Evolutionary conservation across 2,888 invertebrate species (phyloP).

Genomic region (Lithophane socia): DNA sequence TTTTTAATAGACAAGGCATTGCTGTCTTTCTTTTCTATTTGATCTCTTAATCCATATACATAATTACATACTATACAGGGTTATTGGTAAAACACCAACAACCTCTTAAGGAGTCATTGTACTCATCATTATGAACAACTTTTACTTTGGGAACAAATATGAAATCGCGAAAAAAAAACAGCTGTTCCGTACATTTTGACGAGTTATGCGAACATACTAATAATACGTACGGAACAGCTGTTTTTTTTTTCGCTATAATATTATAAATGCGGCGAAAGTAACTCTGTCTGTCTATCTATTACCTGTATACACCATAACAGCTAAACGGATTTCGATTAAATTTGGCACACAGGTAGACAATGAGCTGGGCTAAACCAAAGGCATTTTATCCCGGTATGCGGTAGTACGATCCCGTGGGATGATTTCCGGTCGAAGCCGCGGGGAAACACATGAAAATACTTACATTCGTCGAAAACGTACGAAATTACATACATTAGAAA

Average conservation of each 20-base stretch:
- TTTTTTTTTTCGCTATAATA: too few relatives aligned
- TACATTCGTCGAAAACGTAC: background rate
- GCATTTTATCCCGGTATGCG: background rate
- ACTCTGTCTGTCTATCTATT: background rate
- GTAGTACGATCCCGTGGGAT: background rate
- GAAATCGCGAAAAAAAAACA: too few relatives aligned
- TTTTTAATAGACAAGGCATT: background rate
- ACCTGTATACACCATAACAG: background rate
- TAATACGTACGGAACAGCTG: too few relatives aligned
- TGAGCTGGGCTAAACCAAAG: background rate
- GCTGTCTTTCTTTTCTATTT: background rate
- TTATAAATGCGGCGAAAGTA: background rate
- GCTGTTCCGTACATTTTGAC: too few relatives aligned
- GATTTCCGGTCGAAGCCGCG: background rate
- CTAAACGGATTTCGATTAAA: background rate
- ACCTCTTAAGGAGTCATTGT: too few relatives aligned
- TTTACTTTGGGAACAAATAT: too few relatives aligned
- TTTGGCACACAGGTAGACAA: background rate
- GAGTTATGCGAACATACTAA: too few relatives aligned
- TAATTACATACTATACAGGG: too few relatives aligned
- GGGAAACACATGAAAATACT: background rate
- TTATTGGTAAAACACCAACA: too few relatives aligned
- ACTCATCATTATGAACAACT: too few relatives aligned
- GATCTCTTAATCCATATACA: background rate
- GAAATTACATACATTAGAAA: background rate